Evolutionary conservation across 2,113 vertebrate species (phyloP), one percentile per base, ranked within the genome.

Genomic region (Myiagra hebetior): DNA sequence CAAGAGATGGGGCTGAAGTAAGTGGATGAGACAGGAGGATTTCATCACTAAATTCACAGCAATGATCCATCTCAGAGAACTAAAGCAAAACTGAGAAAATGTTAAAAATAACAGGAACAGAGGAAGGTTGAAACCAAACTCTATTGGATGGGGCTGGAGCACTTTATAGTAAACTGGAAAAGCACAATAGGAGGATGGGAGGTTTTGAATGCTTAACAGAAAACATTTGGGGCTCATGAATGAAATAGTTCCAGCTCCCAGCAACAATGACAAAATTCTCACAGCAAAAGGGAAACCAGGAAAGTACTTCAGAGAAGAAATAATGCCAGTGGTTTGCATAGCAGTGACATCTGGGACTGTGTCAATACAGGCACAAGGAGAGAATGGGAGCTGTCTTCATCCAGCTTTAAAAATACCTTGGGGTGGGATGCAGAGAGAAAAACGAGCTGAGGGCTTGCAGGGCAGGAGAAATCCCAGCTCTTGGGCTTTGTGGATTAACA

Each of bases 171-270:
- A 20, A 83, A 67, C 11, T 88, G 72, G 59, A 35, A 62, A 78
- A 91, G 65, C 31, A 93, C 70, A 93, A 83, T 9, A 39, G 37
- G 60, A 93, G 68, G 64, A 86, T 39, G 69, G 93, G 46, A 68
- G 7, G 0, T 17, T 88, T 42, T 68, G 33, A 80, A 39, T 50
- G 41, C 46, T 77, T 80, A 80, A 86, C 65, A 80, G 49, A 86
- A 92, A 96, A 91, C 83, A 91, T 60, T 95, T 89, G 88, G 80
- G 83, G 59, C 18, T 68, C 37, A 55, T 74, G 85, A 94, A 92
- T 92, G 83, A 94, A 95, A 92, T 35, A 77, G 55, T 18, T 90
- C 55, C 55, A 80, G 59, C 75, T 83, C 75, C 37, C 74, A 87
- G 70, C n/a, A 83, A 77, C 60, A 74, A 73, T 3, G 3, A 81